Percentiles rank a stretch among this genome's conserved stretches.
Evolutionary conservation across 2,888 invertebrate species (phyloP).

Genomic region (Apamea epomidion): DNA sequence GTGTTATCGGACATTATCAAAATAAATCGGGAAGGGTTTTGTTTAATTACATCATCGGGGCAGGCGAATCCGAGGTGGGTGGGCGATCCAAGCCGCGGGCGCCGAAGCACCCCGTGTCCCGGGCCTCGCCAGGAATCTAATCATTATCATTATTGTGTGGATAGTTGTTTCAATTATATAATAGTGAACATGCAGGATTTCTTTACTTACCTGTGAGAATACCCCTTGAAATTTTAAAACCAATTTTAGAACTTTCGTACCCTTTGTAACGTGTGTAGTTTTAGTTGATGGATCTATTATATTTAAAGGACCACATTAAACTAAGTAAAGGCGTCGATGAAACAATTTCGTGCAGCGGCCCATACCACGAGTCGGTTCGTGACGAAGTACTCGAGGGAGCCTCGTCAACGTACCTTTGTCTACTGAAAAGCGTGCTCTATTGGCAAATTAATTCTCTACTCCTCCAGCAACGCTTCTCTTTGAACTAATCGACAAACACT

Average conservation of each 20-base stretch:
- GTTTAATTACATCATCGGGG: constrained; percentile 80
- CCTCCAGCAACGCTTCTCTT: constrained; percentile 73
- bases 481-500: constrained; percentile 76
- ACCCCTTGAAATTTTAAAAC: constrained; percentile 37
- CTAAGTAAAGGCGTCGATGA: constrained; percentile 56
- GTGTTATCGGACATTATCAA: constrained; percentile 78
- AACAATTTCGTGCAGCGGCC: constrained; percentile 68
- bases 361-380: constrained; percentile 63
- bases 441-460: constrained; percentile 82
- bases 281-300: constrained; percentile 37
- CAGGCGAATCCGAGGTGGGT: constrained; percentile 79
- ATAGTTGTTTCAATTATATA: constrained; percentile 76
- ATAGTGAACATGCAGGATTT: constrained; percentile 72
- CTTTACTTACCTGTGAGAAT: constrained; percentile 62
- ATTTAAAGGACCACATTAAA: constrained; percentile 28
- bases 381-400: constrained; percentile 68
- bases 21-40: constrained; percentile 78
- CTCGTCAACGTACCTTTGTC: constrained; percentile 81
- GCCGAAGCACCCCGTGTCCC: constrained; percentile 71
- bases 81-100: constrained; percentile 71
- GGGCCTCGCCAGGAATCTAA: constrained; percentile 74
- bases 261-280: constrained; percentile 43
- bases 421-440: constrained; percentile 76
- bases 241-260: constrained; percentile 17
- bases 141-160: constrained; percentile 78